phyloP scores from a whole-genome alignment of 2,797 vertebrate species.

The Eulemur coronatus region DNA sequence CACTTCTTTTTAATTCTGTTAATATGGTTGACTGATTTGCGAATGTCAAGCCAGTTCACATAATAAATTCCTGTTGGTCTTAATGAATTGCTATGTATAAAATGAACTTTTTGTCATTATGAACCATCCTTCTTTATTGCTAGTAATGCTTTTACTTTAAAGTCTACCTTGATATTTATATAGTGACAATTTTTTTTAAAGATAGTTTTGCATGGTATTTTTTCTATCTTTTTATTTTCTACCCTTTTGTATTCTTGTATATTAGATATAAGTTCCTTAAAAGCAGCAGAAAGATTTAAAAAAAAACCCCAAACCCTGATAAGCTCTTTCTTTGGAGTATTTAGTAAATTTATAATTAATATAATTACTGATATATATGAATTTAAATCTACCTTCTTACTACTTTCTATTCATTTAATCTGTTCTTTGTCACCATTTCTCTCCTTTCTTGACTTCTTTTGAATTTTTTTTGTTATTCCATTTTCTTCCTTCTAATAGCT shows the following conservation, averaged over 20 bases:
- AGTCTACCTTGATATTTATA: conserved; percentile 11
- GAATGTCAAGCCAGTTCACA: not conserved
- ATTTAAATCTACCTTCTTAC: conserved; percentile 29
- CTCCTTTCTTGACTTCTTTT: conserved; percentile 10
- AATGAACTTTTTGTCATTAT: not conserved
- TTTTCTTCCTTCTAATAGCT: not conserved
- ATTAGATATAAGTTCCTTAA: not conserved
- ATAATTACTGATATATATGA: conserved; percentile 13
- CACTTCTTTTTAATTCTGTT: not conserved
- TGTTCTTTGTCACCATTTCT: not conserved
- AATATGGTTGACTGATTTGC: conserved; percentile 10
- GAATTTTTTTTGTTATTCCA: conserved; percentile 3
- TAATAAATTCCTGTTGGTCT: not conserved
- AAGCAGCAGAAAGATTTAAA: not conserved
- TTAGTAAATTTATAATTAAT: conserved; percentile 18
- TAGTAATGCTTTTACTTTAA: conserved; percentile 34
- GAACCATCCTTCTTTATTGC: not conserved
- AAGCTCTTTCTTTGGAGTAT: not conserved
- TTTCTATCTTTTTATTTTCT: not conserved
- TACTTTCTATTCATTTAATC: not conserved
- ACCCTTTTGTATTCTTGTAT: not conserved
- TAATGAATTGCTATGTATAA: not conserved
- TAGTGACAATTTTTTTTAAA: not conserved
- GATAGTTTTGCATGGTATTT: not conserved
- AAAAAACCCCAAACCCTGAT: not conserved